Evolutionary conservation across 2,113 vertebrate species (phyloP).

Genomic region (Sardina pilchardus): DNA sequence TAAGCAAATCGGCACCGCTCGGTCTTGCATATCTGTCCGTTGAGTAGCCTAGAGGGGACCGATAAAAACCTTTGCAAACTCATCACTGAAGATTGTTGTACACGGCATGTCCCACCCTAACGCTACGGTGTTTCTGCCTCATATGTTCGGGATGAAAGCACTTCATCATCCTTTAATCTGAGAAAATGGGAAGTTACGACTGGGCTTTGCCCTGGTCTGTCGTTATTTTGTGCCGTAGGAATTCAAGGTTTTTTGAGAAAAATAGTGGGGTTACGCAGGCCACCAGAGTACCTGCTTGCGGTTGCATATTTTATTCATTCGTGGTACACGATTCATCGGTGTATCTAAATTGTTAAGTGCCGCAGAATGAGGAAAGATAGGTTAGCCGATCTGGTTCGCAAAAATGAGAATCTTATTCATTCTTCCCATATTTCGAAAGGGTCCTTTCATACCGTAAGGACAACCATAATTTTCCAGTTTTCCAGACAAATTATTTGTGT

Average conservation of each 20-base stretch:
- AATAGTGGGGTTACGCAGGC: neutral
- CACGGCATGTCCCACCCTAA: conserved; percentile 9
- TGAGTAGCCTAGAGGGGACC: neutral
- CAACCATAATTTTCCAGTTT: neutral
- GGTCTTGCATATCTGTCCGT: neutral
- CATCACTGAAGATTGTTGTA: neutral
- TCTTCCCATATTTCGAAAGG: neutral
- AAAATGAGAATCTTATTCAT: neutral
- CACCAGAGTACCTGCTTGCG: conserved; percentile 22
- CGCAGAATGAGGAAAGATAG: neutral
- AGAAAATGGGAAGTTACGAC: neutral
- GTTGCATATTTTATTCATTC: conserved; percentile 32
- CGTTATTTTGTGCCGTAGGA: neutral
- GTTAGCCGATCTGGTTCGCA: neutral
- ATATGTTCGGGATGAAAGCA: neutral
- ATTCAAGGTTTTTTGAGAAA: neutral
- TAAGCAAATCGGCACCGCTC: neutral
- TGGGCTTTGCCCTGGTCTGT: neutral
- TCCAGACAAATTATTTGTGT: neutral
- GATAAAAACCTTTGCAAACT: conserved; percentile 14
- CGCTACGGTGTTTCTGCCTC: neutral
- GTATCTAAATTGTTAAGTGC: neutral
- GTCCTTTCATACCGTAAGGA: neutral
- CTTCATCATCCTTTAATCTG: neutral
- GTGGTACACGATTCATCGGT: conserved; percentile 23